Percentiles rank a stretch among this genome's conserved stretches.
Conservation (phyloP, 2,113 vertebrate species). For the Rhinolophus sinicus region DNA sequence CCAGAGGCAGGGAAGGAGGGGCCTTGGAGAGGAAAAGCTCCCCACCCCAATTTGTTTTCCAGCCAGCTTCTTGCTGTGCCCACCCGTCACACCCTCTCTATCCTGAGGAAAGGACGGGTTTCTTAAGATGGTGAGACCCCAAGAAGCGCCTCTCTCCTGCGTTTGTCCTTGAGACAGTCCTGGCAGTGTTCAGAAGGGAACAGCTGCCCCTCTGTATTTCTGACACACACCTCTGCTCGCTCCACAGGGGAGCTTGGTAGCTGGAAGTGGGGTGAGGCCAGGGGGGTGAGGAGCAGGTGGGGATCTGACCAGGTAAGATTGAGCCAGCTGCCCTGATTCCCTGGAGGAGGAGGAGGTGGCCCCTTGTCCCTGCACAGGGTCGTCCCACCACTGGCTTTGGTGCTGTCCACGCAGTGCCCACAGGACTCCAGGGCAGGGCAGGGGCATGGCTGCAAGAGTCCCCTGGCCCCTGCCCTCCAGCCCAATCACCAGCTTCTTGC, state of each 20-base stretch:
- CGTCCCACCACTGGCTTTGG: not conserved
- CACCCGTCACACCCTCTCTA: not conserved
- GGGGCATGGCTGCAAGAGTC: not conserved
- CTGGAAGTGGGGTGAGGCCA: accelerated
- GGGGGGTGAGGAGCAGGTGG: not conserved
- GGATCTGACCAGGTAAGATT: not conserved
- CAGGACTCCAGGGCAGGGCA: not conserved
- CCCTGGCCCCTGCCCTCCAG: not conserved
- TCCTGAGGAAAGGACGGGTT: not conserved
- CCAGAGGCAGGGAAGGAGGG: not conserved
- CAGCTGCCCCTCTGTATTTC: not conserved
- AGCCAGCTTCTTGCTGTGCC: not conserved
- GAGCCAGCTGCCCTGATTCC: not conserved
- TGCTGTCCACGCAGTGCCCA: not conserved
- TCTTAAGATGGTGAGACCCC: not conserved
- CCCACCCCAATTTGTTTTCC: not conserved
- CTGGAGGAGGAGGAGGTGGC: not conserved
- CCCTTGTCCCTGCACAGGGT: not conserved
- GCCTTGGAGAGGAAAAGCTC: not conserved
- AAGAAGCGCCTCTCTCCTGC: not conserved
- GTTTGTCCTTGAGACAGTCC: not conserved
- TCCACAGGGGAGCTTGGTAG: not conserved
- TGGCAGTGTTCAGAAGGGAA: not conserved
- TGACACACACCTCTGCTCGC: not conserved
- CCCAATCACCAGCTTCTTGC: conserved; percentile 60